Evolutionary conservation across 2,888 invertebrate species (phyloP).

Genomic region (Himalopsyche anomala): DNA sequence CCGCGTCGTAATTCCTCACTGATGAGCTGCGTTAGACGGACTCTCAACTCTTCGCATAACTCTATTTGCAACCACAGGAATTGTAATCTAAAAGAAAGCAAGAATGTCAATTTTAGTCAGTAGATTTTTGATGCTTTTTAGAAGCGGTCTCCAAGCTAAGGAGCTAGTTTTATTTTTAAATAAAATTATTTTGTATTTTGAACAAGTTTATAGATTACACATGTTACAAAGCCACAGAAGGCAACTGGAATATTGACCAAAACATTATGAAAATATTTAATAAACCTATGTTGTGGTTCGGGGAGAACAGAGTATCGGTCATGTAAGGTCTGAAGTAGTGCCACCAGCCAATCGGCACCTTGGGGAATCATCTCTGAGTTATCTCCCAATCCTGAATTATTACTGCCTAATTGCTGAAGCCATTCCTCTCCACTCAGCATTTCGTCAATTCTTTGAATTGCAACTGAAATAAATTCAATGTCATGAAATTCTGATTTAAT

Average conservation of each 20-base stretch:
- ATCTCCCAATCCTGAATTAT: slow-evolving; percentile 72
- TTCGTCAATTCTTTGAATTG: slow-evolving; percentile 92
- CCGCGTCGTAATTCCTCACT: slow-evolving; percentile 60
- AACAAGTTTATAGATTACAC: too few relatives aligned
- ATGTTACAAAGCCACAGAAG: too few relatives aligned
- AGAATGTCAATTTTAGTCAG: background rate
- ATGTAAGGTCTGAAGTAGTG: slow-evolving; percentile 89
- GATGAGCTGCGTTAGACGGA: slow-evolving; percentile 88
- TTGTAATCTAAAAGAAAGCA: slow-evolving; percentile 79
- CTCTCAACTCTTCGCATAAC: slow-evolving; percentile 92
- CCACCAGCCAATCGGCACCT: slow-evolving; percentile 92
- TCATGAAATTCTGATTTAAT: background rate
- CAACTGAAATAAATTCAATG: slow-evolving; percentile 78
- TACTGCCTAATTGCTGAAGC: slow-evolving; percentile 80
- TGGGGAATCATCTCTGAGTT: slow-evolving; percentile 86
- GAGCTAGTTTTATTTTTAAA: background rate
- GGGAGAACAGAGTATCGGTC: slow-evolving; percentile 90
- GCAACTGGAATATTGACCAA: too few relatives aligned
- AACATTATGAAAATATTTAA: background rate
- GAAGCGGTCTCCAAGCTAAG: background rate
- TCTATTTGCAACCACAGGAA: slow-evolving; percentile 94
- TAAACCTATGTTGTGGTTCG: slow-evolving; percentile 87
- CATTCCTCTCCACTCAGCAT: slow-evolving; percentile 85
- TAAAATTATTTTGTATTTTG: too few relatives aligned
- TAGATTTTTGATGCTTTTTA: background rate